Evolutionary conservation across 30 jellyfish, hydroid and myxozoan genomes (phyloP), one percentile per base, ranked within the genome.

Genomic region (Sanderia malayensis): DNA sequence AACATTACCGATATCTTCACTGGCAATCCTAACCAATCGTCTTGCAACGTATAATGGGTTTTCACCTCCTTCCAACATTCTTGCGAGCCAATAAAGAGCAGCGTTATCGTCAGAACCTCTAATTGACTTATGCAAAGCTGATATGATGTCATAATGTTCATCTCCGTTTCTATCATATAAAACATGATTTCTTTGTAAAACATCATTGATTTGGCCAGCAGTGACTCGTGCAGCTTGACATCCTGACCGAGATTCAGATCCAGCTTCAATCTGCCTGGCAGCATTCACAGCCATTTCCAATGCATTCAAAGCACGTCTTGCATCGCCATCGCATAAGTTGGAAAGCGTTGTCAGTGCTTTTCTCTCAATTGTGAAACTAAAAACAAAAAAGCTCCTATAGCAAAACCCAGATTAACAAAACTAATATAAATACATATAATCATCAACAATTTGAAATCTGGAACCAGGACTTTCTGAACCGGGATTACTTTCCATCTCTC

Each of bases 31-130:
- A 6, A 90, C 85, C 73, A 90, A 69, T 61, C 98, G 46, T 58
- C 98, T 71, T 32, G 98, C 98, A 23, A 90, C 67, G 71, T 83
- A 90, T 63, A 90, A 63, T 25, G 98, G 98, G 15, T 70, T 66
- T 30, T 90, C 98, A 18, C 98, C 98, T 18, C 98, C 98, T 47
- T 83, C 96, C 77, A 90, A 64, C 98, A 90, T 90, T 46, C 98
- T 45, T 0, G 98, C 96, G 8, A 90, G 70, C 98, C 98, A 90
- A 85, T 90, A 90, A 10, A 90, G 71, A 8, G 98, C 61, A 17
- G 98, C 98, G 70, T 59, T 94, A 25, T 70, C 91, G 61, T 85
- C 96, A 1, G 82, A 61, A 55, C 98, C 98, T 33, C 98, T 91
- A 19, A 90, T 90, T 27, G 97, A 86, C 64, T 90, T 90, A 19